A percentile compares a stretch with the other conserved stretches of the same genome.
Conservation (phyloP, 2,797 vertebrate species). For the Sebastes vulpes region DNA sequence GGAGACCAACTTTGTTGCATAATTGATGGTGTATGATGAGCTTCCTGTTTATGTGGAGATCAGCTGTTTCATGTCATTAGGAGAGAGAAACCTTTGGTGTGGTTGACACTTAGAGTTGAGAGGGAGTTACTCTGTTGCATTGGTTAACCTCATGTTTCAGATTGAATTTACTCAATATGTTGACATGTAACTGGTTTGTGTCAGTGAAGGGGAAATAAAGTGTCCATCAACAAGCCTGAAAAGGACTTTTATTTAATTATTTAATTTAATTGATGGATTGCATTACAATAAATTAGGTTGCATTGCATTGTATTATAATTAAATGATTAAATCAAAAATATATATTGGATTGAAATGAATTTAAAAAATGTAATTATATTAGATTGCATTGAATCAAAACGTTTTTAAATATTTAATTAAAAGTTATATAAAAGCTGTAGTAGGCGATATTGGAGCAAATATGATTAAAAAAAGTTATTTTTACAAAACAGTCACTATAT, state of each 20-base stretch:
- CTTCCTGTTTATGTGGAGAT: conserved; percentile 48
- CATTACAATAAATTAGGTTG: not conserved
- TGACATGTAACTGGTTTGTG: not conserved
- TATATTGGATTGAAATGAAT: not conserved
- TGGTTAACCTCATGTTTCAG: not conserved
- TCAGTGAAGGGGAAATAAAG: not conserved
- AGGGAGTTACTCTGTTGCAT: not conserved
- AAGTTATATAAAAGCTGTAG: too few species aligned
- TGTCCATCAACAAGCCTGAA: not conserved
- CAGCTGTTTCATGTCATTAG: conserved; percentile 36
- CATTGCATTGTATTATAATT: not conserved
- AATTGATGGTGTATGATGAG: conserved; percentile 65
- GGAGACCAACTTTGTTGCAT: conserved; percentile 57
- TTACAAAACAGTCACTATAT: too few species aligned
- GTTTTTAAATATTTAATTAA: too few species aligned
- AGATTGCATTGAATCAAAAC: not conserved
- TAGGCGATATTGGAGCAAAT: too few species aligned
- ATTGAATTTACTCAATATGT: not conserved
- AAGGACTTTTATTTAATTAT: not conserved
- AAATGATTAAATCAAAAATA: not conserved
- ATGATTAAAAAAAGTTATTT: too few species aligned
- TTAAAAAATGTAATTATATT: not conserved
- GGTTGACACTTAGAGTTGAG: not conserved
- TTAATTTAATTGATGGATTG: not conserved
- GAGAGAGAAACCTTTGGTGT: conserved; percentile 9